phyloP scores from a whole-genome alignment of 35 echinoderm and acorn worm species.

The Lytechinus pictus region DNA sequence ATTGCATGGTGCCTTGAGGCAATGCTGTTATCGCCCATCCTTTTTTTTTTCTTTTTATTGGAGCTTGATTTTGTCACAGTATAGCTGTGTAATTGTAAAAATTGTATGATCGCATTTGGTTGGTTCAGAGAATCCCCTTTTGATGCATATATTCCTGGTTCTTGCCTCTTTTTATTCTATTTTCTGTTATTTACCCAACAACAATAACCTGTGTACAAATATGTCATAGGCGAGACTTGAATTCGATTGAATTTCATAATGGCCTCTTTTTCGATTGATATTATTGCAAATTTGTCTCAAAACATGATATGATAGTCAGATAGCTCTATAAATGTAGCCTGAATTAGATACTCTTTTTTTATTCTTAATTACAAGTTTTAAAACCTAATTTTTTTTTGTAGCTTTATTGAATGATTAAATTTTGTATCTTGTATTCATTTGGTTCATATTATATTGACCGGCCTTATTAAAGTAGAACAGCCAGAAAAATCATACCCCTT shows the following conservation, averaged over 20 bases:
- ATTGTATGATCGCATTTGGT: not conserved
- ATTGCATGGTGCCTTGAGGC: not conserved
- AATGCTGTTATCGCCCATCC: not conserved
- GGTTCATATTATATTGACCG: too few species aligned
- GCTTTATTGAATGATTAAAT: too few species aligned
- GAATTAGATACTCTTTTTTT: too few species aligned
- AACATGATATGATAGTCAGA: not conserved
- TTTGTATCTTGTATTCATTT: too few species aligned
- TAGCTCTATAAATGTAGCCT: not conserved
- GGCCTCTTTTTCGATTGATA: not conserved
- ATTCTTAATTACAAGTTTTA: too few species aligned
- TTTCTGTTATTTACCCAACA: not conserved
- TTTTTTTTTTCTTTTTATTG: not conserved
- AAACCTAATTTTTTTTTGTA: too few species aligned
- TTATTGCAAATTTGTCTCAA: not conserved
- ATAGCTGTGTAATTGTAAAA: not conserved
- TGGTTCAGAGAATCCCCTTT: not conserved
- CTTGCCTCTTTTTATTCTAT: not conserved
- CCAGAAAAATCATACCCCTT: too few species aligned
- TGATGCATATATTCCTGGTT: not conserved
- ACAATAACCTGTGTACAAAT: not conserved
- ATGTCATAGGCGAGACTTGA: not conserved
- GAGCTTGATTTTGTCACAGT: not conserved
- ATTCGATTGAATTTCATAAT: not conserved
- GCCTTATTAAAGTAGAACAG: too few species aligned